Conservation (phyloP, 2,888 invertebrate genomes). For the Drosophila siamana region DNA sequence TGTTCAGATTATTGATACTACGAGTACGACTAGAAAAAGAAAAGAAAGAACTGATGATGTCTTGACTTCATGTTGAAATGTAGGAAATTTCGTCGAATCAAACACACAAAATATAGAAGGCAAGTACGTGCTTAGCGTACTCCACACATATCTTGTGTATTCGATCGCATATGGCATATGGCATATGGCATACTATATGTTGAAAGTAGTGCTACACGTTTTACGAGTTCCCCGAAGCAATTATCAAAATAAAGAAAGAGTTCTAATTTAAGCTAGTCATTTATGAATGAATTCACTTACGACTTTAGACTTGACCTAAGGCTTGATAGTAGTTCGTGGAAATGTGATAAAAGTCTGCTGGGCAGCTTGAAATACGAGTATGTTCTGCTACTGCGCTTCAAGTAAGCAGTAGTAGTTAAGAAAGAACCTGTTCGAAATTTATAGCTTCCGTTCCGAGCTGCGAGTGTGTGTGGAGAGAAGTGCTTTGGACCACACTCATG, state of each 20-base stretch:
- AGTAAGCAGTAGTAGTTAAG: constrained; percentile 35
- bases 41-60: constrained; percentile 44
- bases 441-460: constrained; percentile 68
- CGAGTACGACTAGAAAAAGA: constrained; percentile 21
- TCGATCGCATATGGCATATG: too few relatives aligned
- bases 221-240: constrained; percentile 62
- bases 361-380: constrained; percentile 25
- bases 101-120: constrained; percentile 30
- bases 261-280: constrained; percentile 54
- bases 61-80: constrained; percentile 45
- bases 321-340: constrained; percentile 56
- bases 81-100: constrained; percentile 62
- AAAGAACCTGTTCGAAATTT: constrained; percentile 71
- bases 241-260: constrained; percentile 62
- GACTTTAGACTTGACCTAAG: constrained; percentile 28
- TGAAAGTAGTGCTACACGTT: constrained; percentile 63
- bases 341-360: constrained; percentile 43
- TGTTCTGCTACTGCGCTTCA: constrained; percentile 45
- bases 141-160: too few relatives aligned
- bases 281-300: constrained; percentile 63
- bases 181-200: neutral
- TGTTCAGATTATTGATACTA: constrained; percentile 49
- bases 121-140: constrained; percentile 65
- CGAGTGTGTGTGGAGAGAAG: constrained; percentile 26
- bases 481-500: constrained; percentile 54